phyloP scores from a whole-genome alignment of 23 tunicate genomes.

The Clavelina lepadiformis region DNA sequence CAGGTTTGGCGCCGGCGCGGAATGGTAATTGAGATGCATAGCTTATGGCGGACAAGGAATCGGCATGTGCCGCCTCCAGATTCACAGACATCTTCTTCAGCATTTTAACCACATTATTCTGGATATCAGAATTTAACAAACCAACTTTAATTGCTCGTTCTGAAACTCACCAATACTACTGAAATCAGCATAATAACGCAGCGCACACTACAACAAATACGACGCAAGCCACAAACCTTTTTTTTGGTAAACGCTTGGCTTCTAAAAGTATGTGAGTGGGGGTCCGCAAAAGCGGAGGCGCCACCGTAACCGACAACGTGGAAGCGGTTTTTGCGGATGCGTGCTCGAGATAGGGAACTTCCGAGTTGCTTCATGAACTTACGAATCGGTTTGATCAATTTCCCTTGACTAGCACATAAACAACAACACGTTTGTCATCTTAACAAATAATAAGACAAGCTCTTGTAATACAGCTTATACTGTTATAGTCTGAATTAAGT shows the following conservation, averaged over 20 bases:
- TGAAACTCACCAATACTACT: no score
- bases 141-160: no score
- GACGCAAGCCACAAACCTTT: conserved; percentile 9
- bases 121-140: no score
- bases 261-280: conserved; percentile 56
- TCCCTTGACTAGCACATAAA: no score
- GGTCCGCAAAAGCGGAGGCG: conserved; percentile 34
- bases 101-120: conserved; percentile 26
- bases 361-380: conserved; percentile 36
- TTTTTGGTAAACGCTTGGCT: conserved; percentile 25
- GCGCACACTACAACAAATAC: no score
- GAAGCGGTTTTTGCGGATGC: conserved; percentile 22
- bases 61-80: conserved; percentile 22
- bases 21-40: conserved; percentile 86
- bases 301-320: conserved; percentile 89
- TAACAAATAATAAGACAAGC: no score
- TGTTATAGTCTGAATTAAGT: conserved; percentile 2
- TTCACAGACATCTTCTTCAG: conserved; percentile 19
- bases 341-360: not conserved
- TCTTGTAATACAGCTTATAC: not conserved
- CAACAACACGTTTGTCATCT: no score
- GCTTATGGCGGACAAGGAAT: conserved; percentile 52
- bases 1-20: conserved; percentile 78
- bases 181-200: no score
- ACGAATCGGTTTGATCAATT: conserved; percentile 31